Evolutionary conservation across 92 coral and sea anemone species (phyloP).

Genomic region (Parazoanthus swiftii): DNA sequence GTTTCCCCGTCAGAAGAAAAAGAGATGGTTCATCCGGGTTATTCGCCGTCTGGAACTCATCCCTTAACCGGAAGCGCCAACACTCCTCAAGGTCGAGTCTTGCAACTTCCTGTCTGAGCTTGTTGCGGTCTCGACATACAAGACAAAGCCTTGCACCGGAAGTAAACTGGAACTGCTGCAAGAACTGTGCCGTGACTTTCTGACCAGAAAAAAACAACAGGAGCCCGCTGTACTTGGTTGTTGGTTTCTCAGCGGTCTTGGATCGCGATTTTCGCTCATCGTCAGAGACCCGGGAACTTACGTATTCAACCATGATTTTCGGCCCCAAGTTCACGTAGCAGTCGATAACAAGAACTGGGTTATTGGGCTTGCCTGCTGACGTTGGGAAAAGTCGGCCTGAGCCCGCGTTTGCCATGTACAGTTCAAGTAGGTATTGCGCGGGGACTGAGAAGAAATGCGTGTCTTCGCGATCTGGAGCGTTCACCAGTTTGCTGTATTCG

Average conservation of each 20-base stretch:
- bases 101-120: slow-evolving; percentile 94
- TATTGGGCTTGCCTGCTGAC: slow-evolving; percentile 72
- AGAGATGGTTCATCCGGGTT: slow-evolving; percentile 87
- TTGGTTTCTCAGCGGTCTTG: slow-evolving; percentile 55
- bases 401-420: slow-evolving; percentile 79
- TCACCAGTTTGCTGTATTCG: slow-evolving; percentile 68
- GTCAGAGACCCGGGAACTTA: slow-evolving; percentile 57
- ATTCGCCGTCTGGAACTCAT: slow-evolving; percentile 96
- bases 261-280: slow-evolving; percentile 56
- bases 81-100: slow-evolving; percentile 95
- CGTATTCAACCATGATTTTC: slow-evolving; percentile 77
- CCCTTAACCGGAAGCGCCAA: slow-evolving; percentile 96
- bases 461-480: slow-evolving; percentile 91
- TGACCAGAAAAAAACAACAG: slow-evolving; percentile 74
- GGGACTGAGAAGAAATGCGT: slow-evolving; percentile 83
- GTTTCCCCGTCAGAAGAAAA: slow-evolving; percentile 89
- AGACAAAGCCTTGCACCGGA: slow-evolving; percentile 93
- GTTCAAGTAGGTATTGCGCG: slow-evolving; percentile 91
- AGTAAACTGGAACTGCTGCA: slow-evolving; percentile 83
- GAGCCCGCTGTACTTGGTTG: slow-evolving; percentile 83
- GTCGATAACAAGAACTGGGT: slow-evolving; percentile 82
- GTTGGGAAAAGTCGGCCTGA: slow-evolving; percentile 82
- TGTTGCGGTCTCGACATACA: slow-evolving; percentile 93
- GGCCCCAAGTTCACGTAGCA: slow-evolving; percentile 92
- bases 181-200: slow-evolving; percentile 76